These are phyloP conservation scores for Mesocentrotus franciscanus DNA, from an alignment of 53 echinoderm and acorn worm species.

Conservation along the genomic window DNA sequence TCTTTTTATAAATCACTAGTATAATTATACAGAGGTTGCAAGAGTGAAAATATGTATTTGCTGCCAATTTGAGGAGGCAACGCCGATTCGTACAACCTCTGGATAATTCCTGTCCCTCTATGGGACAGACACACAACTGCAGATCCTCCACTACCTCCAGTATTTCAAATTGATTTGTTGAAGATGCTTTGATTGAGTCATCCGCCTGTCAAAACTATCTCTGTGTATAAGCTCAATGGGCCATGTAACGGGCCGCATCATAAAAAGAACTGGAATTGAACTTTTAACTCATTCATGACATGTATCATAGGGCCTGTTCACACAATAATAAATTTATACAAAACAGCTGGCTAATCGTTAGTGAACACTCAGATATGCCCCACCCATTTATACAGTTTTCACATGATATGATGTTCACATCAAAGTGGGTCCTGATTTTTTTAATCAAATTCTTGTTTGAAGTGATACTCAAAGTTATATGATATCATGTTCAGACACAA, in stretches of 20 bases:
- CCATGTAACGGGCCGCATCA: neutral
- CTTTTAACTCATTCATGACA: neutral
- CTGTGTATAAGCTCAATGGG: neutral
- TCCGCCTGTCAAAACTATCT: slow-evolving; percentile 3
- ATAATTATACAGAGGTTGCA: no score
- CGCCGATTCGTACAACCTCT: neutral
- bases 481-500: no score
- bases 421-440: no score
- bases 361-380: no score
- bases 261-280: neutral
- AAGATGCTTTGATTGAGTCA: slow-evolving; percentile 33
- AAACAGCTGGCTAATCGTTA: no score
- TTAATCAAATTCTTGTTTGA: no score
- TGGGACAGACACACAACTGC: neutral
- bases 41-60: neutral
- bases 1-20: no score
- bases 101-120: neutral
- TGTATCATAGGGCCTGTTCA: neutral
- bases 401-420: no score
- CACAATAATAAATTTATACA: no score
- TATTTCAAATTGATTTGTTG: neutral
- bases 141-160: neutral
- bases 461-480: no score
- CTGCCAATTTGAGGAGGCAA: neutral
- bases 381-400: no score